These are phyloP conservation scores for Motacilla tschutschensis DNA, from an alignment of 2,113 vertebrate species.

Conservation along the genomic window DNA sequence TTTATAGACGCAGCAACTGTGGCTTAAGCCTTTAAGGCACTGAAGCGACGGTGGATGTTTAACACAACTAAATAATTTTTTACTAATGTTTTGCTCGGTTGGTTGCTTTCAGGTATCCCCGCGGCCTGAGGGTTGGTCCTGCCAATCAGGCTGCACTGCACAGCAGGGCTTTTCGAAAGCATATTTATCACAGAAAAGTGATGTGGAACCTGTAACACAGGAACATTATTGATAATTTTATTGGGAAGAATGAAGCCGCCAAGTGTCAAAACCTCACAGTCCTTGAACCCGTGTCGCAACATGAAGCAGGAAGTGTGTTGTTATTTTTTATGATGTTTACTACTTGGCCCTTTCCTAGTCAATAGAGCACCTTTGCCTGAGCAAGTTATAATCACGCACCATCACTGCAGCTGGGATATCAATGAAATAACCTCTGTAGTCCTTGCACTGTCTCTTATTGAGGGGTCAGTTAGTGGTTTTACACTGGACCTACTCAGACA, in stretches of 20 bases:
- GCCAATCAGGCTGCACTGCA: rapidly evolving
- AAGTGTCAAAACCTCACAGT: neutral
- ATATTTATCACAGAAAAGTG: rapidly evolving
- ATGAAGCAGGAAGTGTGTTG: rapidly evolving
- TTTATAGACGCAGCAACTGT: neutral
- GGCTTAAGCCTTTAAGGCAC: neutral
- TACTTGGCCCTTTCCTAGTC: neutral
- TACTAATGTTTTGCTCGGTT: rapidly evolving
- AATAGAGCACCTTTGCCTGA: neutral
- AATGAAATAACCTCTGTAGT: neutral
- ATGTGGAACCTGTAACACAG: neutral
- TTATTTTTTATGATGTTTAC: neutral
- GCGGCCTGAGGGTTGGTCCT: rapidly evolving
- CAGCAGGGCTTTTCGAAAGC: rapidly evolving
- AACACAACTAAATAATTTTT: rapidly evolving
- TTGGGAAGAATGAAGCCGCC: neutral
- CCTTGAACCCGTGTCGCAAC: rapidly evolving
- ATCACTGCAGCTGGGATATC: rapidly evolving
- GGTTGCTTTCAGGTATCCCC: rapidly evolving
- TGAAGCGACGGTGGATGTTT: rapidly evolving
- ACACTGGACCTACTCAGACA: neutral
- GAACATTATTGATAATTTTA: rapidly evolving
- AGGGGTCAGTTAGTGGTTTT: neutral
- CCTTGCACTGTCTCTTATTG: rapidly evolving
- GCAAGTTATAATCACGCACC: rapidly evolving